phyloP scores from a whole-genome alignment of 2,888 invertebrate species.

The Dolichopus griseipennis region DNA sequence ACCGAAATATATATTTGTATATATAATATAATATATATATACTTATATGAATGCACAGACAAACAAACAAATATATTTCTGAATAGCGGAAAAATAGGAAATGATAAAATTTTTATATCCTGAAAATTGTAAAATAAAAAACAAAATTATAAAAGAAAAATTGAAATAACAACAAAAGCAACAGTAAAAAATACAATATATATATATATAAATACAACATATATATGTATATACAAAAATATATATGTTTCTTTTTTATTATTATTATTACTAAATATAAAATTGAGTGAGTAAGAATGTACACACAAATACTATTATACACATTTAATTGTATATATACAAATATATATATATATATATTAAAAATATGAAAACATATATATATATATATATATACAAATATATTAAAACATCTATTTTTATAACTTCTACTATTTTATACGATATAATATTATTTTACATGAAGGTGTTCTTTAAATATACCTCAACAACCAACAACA shows the following conservation, averaged over 20 bases:
- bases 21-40: background rate
- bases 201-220: too few relatives aligned
- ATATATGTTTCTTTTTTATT: too few relatives aligned
- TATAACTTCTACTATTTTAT: too few relatives aligned
- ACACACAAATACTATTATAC: background rate
- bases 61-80: background rate
- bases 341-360: background rate
- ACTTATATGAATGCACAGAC: too few relatives aligned
- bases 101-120: slow-evolving; percentile 6
- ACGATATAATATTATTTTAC: too few relatives aligned
- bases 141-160: background rate
- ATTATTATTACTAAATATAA: background rate
- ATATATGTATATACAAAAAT: too few relatives aligned
- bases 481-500: background rate
- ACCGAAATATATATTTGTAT: background rate
- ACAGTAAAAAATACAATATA: too few relatives aligned
- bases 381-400: background rate
- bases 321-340: background rate
- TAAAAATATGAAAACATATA: background rate
- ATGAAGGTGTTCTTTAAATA: background rate
- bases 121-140: background rate
- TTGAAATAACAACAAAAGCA: background rate
- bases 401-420: background rate
- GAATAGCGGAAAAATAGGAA: slow-evolving; percentile 4
- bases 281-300: slow-evolving; percentile 1